phyloP scores from a whole-genome alignment of 2,888 invertebrate species.

The Holacanthella duospinosa region DNA sequence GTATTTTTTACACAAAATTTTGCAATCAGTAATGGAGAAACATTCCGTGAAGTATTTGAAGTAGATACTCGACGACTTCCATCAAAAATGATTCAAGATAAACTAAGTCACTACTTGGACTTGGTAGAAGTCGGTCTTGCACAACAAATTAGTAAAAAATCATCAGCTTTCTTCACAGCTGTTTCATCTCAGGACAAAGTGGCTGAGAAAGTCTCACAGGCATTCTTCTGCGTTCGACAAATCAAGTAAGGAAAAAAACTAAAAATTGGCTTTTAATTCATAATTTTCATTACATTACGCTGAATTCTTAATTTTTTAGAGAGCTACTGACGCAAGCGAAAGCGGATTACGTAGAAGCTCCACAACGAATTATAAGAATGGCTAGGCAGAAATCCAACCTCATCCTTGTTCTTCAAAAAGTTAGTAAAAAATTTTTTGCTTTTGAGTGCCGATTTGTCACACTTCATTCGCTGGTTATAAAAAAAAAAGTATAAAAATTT shows the following conservation, averaged over 20 bases:
- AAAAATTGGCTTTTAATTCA: neutral
- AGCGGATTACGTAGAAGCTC: conserved; percentile 63
- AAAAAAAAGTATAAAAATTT: neutral
- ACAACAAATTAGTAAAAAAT: conserved; percentile 83
- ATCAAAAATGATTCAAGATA: conserved; percentile 32
- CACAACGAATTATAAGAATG: conserved; percentile 58
- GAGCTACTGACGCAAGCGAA: conserved; percentile 67
- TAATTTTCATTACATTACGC: neutral
- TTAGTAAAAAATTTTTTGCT: conserved; percentile 21
- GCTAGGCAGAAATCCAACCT: conserved; percentile 40
- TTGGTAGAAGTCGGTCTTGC: conserved; percentile 88
- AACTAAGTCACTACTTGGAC: conserved; percentile 86
- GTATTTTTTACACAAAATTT: conserved; percentile 73
- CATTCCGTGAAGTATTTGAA: conserved; percentile 76
- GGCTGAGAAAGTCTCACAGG: conserved; percentile 84
- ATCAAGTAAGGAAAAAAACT: conserved; percentile 26
- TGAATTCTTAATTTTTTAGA: conserved; percentile 39
- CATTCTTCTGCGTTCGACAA: conserved; percentile 59
- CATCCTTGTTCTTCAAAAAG: conserved; percentile 40
- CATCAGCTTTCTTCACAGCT: conserved; percentile 93
- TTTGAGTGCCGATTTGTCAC: neutral
- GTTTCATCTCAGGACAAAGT: conserved; percentile 97
- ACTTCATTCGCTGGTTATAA: neutral
- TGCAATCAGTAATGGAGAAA: conserved; percentile 64
- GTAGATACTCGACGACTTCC: conserved; percentile 45